phyloP scores from a whole-genome alignment of 1,140 invertebrate genomes.

The Rhopalosiphum maidis region DNA sequence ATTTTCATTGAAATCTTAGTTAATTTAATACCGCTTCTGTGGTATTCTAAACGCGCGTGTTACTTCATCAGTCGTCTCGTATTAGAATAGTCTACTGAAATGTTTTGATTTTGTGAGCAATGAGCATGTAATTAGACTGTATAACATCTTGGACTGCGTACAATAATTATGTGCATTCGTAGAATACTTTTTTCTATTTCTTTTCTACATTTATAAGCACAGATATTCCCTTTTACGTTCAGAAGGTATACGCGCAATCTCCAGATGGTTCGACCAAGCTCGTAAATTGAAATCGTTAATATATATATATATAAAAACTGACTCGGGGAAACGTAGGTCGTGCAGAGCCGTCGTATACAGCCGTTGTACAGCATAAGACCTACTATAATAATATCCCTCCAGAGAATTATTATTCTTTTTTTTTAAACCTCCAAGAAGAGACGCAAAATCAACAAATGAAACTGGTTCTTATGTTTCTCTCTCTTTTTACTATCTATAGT shows the following conservation, averaged over 20 bases:
- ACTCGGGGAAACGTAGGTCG: conserved; percentile 13
- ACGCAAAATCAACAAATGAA: conserved; percentile 51
- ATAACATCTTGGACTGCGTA: neutral
- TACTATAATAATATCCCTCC: conserved; percentile 17
- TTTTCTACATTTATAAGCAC: neutral
- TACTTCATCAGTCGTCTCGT: neutral
- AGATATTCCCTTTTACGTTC: conserved; percentile 30
- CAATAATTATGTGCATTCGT: conserved; percentile 11
- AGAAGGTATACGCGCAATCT: neutral
- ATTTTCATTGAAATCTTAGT: neutral
- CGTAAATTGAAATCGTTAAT: conserved; percentile 29
- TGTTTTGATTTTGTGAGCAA: neutral
- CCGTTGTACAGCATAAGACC: neutral
- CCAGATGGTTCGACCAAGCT: conserved; percentile 13
- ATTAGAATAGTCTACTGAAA: neutral
- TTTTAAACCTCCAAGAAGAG: neutral
- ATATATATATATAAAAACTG: neutral
- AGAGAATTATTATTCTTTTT: conserved; percentile 22
- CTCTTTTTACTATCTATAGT: neutral
- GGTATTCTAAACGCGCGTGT: neutral
- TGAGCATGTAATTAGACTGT: neutral
- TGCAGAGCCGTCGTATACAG: neutral
- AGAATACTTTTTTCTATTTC: conserved; percentile 16
- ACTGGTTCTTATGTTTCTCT: conserved; percentile 42
- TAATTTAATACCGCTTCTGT: neutral